Percentiles rank a stretch among this genome's conserved stretches.
These are phyloP conservation scores for Dinothrombium tinctorium DNA, from an alignment of 1,140 invertebrate species.

Conservation along the genomic window DNA sequence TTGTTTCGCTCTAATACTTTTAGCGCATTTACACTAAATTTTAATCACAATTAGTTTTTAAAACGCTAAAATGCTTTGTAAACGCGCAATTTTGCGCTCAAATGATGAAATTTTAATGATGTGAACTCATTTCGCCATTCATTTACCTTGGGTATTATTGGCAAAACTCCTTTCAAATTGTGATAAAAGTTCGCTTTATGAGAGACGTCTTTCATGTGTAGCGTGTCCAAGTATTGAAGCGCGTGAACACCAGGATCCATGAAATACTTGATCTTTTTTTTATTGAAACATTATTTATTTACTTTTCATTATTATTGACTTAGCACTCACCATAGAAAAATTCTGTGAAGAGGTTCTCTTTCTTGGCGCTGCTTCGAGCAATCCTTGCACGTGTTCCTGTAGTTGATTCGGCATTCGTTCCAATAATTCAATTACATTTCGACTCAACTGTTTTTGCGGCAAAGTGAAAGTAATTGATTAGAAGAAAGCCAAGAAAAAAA, in stretches of 20 bases:
- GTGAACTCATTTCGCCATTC: too few relatives aligned
- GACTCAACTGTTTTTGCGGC: slow-evolving; percentile 44
- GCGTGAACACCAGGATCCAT: slow-evolving; percentile 66
- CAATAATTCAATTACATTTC: slow-evolving; percentile 47
- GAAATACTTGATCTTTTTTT: slow-evolving; percentile 30
- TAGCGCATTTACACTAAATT: too few relatives aligned
- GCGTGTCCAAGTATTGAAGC: slow-evolving; percentile 70
- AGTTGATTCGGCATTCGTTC: slow-evolving; percentile 50
- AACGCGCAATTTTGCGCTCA: too few relatives aligned
- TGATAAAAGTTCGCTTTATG: slow-evolving; percentile 75
- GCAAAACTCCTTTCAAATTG: slow-evolving; percentile 55
- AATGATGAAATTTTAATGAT: too few relatives aligned
- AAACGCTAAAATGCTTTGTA: too few relatives aligned
- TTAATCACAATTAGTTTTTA: too few relatives aligned
- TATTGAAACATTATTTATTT: not conserved
- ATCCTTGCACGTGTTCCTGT: slow-evolving; percentile 58
- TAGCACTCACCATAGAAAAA: slow-evolving; percentile 45
- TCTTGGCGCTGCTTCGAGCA: slow-evolving; percentile 51
- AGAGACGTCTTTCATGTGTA: slow-evolving; percentile 65
- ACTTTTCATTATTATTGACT: not conserved
- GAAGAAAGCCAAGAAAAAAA: too few relatives aligned
- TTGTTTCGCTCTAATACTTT: too few relatives aligned
- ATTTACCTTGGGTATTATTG: slow-evolving; percentile 66
- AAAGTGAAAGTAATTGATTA: too few relatives aligned
- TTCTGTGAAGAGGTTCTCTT: slow-evolving; percentile 63